Base-by-base conservation (phyloP, 92 coral and sea anemone genomes). In the Diadumene lineata region DNA sequence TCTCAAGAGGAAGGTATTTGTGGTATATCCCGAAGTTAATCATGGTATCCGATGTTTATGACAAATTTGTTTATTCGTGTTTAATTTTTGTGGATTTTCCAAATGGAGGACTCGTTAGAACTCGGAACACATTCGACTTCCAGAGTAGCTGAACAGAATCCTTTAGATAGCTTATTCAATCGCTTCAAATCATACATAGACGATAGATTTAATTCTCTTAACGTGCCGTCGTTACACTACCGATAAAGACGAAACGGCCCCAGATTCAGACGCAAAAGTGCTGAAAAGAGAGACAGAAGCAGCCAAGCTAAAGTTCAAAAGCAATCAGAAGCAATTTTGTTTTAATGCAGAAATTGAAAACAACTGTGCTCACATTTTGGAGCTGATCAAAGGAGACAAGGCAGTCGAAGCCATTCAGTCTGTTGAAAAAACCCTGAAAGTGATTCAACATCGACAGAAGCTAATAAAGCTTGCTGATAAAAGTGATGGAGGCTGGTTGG, bases 291-390 rank as follows among this genome's bases (percentile, higher is more conserved):
- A 61, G 28, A 61, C 67, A 22, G 67, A 61, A 61, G 67, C 67
- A n/a, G 28, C 22, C 67, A 61, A 61, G 28, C 31, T 61, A n/a
- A 77, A 77, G 27, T 68, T 24, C 73, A 67, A 77, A 31, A 48
- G 76, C 10, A 77, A 67, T 60, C 75, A 66, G 61, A 77, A 77
- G 24, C 82, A 77, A 38, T 77, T 64, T 55, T 67, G 66, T 24
- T 77, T 77, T 48, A 77, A 77, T 38, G 19, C 66, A 7, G 27
- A 23, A 8, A 15, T 67, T 23, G 82, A 77, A 68, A 58, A 77
- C 68, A 63, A 77, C n/a, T n/a, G n/a, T n/a, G n/a, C n/a, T n/a
- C n/a, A n/a, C n/a, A n/a, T n/a, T n/a, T n/a, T n/a, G n/a, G n/a
- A n/a, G n/a, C n/a, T n/a, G n/a, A n/a, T n/a, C n/a, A n/a, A n/a